phyloP scores from a whole-genome alignment of 2,888 invertebrate genomes.

The Deroplatys truncata region DNA sequence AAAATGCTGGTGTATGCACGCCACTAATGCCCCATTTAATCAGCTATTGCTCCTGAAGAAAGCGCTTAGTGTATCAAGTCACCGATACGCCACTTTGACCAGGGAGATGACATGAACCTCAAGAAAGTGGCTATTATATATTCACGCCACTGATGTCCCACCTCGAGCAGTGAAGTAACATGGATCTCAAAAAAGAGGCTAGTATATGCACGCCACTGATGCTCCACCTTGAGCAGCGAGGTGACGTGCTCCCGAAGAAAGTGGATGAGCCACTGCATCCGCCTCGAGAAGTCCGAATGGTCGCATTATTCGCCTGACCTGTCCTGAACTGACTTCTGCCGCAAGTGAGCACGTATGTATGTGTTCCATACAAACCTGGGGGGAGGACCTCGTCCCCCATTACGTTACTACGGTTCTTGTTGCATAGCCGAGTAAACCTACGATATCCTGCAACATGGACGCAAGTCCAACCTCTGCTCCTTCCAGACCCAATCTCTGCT shows the following conservation, averaged over 20 bases:
- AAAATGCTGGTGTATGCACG: no score
- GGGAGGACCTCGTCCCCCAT: background rate
- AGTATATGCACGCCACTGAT: background rate
- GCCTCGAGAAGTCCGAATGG: conserved; percentile 17
- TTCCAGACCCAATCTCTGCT: no score
- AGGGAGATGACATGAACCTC: no score
- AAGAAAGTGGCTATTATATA: no score
- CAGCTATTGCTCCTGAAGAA: no score
- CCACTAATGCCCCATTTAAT: no score
- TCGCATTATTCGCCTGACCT: conserved; percentile 19
- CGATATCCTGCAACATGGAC: background rate
- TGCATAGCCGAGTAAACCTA: background rate
- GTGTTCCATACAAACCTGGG: background rate
- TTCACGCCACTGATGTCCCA: background rate
- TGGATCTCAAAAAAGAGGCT: background rate
- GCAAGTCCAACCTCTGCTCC: background rate
- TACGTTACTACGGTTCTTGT: background rate
- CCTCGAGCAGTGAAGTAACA: background rate
- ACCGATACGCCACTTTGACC: no score
- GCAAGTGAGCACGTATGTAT: background rate
- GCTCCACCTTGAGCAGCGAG: background rate
- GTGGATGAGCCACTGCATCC: background rate
- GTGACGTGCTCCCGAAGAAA: background rate
- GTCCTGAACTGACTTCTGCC: conserved; percentile 18
- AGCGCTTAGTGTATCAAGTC: no score